A percentile compares a stretch with the other conserved stretches of the same genome.
These are phyloP conservation scores for Phrynocephalus guinanensis DNA, from an alignment of 2,797 vertebrate genomes.

Conservation along the genomic window DNA sequence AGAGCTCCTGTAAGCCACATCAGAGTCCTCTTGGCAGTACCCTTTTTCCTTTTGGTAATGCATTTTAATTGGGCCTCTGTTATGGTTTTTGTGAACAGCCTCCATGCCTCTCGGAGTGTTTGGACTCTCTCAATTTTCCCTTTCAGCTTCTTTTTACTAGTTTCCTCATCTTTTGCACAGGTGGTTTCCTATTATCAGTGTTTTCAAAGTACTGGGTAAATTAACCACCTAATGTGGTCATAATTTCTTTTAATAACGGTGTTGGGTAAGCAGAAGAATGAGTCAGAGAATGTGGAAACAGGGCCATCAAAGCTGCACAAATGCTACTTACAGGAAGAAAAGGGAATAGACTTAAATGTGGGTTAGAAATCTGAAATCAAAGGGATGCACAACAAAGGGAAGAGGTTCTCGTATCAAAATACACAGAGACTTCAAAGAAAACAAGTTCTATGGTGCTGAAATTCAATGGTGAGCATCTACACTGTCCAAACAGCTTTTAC, in stretches of 20 bases:
- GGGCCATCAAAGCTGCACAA: constrained; percentile 45
- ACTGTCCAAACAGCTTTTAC: background rate
- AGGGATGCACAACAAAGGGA: constrained; percentile 18
- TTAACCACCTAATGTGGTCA: constrained; percentile 57
- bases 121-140: too few species aligned
- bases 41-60: too few species aligned
- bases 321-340: background rate
- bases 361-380: constrained; percentile 20
- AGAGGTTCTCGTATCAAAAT: background rate
- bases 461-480: background rate
- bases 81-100: too few species aligned
- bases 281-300: constrained; percentile 53
- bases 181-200: constrained; percentile 54
- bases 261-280: constrained; percentile 43
- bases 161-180: too few species aligned
- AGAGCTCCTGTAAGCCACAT: too few species aligned
- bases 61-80: too few species aligned
- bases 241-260: constrained; percentile 37
- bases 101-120: too few species aligned
- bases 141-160: too few species aligned
- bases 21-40: too few species aligned
- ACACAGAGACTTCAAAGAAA: background rate
- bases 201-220: constrained; percentile 68
- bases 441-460: background rate
- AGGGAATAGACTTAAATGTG: background rate